Conservation (phyloP, 2,888 invertebrate genomes). For the Capitulum mitella region DNA sequence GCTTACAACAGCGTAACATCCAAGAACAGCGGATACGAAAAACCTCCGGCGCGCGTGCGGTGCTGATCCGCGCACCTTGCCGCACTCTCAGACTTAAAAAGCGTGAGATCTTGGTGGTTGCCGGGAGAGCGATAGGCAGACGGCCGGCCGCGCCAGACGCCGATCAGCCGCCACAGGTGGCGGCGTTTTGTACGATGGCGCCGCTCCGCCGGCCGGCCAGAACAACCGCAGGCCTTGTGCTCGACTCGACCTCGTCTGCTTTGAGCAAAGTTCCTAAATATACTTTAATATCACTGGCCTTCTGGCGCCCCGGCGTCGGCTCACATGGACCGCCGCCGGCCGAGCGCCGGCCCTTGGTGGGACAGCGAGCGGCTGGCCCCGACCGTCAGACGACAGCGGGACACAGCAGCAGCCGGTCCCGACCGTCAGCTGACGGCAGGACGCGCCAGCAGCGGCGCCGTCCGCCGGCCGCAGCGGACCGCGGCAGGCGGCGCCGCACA, state of each 20-base stretch:
- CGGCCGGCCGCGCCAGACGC: too few species aligned
- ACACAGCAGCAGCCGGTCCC: too few species aligned
- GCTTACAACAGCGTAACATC: slow-evolving; percentile 16
- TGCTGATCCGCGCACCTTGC: not conserved
- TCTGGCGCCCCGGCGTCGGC: not conserved
- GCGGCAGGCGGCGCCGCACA: too few species aligned
- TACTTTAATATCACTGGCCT: slow-evolving; percentile 2
- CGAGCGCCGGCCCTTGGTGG: not conserved
- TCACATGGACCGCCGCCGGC: not conserved
- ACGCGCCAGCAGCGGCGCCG: too few species aligned
- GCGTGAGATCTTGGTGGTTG: not conserved
- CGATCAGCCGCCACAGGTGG: not conserved
- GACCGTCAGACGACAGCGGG: too few species aligned
- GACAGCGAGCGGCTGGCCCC: too few species aligned
- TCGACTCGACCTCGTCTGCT: not conserved
- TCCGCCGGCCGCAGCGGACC: too few species aligned
- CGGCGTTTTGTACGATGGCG: not conserved
- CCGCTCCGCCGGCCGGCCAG: not conserved
- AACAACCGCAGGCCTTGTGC: not conserved
- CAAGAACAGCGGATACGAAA: not conserved
- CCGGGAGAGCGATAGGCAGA: not conserved
- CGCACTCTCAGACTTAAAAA: not conserved
- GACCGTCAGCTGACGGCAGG: too few species aligned
- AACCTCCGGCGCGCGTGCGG: not conserved
- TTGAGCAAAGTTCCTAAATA: slow-evolving; percentile 13